Conservation (phyloP, 2,113 vertebrate species). For the Stomatorhinus ivindoensis region DNA sequence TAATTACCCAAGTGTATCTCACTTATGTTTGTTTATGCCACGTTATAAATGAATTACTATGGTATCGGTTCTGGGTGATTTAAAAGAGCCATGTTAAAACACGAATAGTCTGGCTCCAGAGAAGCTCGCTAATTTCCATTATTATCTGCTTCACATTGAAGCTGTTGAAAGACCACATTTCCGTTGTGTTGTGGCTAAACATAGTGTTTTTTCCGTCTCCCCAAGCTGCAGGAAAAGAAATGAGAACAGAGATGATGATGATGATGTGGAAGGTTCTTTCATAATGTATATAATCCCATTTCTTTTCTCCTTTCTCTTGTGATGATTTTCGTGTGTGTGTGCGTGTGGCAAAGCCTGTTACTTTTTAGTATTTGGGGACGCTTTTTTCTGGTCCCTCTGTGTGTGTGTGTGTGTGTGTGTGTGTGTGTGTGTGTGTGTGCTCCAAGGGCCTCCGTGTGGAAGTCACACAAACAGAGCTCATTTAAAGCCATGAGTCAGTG, state of each 20-base stretch:
- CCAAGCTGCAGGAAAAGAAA: background rate
- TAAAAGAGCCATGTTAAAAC: background rate
- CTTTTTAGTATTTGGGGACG: background rate
- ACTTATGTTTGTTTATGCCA: slow-evolving; percentile 10
- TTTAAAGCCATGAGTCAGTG: slow-evolving; percentile 7
- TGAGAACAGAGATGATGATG: background rate
- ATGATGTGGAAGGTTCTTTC: background rate
- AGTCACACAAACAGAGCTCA: background rate
- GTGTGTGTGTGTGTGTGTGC: background rate
- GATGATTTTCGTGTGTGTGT: background rate
- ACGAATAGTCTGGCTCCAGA: background rate
- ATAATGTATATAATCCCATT: background rate
- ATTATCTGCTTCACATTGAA: background rate
- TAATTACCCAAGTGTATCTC: slow-evolving; percentile 11
- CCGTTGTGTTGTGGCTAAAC: background rate
- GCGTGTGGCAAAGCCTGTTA: background rate
- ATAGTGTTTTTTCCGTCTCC: background rate
- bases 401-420: background rate
- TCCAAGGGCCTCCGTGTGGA: background rate
- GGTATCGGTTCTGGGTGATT: background rate
- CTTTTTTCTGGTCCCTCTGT: background rate
- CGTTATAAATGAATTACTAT: slow-evolving; percentile 14
- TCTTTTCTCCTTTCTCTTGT: background rate
- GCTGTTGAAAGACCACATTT: background rate
- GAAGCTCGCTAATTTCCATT: slow-evolving; percentile 1